These are phyloP conservation scores for Lepidocyrtinus sp. DNA, from an alignment of 2,888 invertebrate genomes.

Conservation along the genomic window DNA sequence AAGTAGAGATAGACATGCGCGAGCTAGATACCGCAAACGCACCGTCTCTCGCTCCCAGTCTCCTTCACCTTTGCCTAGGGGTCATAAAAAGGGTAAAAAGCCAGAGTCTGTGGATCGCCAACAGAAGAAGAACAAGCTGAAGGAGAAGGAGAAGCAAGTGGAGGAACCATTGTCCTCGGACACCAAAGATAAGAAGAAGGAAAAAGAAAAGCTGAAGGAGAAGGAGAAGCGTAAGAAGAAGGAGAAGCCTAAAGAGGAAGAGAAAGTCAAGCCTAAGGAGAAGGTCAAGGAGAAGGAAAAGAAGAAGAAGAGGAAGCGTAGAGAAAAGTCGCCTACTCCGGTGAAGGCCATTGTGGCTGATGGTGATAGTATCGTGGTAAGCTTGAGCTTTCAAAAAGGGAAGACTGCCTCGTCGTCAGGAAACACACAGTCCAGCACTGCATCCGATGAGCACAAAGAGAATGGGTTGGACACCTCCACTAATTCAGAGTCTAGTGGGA, in stretches of 20 bases:
- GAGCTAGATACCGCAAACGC: constrained; percentile 41
- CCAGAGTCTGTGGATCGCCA: constrained; percentile 32
- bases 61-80: constrained; percentile 8
- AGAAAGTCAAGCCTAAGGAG: constrained; percentile 20
- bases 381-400: constrained; percentile 88
- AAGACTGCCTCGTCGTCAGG: constrained; percentile 14
- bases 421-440: constrained; percentile 28
- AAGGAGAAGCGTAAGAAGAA: constrained; percentile 26
- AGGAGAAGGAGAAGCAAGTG: constrained; percentile 27
- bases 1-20: constrained; percentile 43
- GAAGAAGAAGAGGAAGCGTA: constrained; percentile 68
- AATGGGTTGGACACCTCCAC: constrained; percentile 21
- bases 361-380: constrained; percentile 93
- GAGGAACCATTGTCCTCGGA: too few relatives aligned
- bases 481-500: constrained; percentile 23
- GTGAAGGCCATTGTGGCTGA: constrained; percentile 94
- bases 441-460: constrained; percentile 28
- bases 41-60: constrained; percentile 26
- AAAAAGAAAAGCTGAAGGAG: constrained; percentile 31
- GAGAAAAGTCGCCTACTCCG: constrained; percentile 76
- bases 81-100: constrained; percentile 27
- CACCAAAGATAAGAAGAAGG: constrained; percentile 31
- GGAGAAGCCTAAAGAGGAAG: constrained; percentile 43
- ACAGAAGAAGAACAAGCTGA: constrained; percentile 24
- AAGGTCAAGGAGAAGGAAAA: constrained; percentile 66